Conservation (phyloP, 1,140 invertebrate genomes). For the Druon quercuslanigerum region DNA sequence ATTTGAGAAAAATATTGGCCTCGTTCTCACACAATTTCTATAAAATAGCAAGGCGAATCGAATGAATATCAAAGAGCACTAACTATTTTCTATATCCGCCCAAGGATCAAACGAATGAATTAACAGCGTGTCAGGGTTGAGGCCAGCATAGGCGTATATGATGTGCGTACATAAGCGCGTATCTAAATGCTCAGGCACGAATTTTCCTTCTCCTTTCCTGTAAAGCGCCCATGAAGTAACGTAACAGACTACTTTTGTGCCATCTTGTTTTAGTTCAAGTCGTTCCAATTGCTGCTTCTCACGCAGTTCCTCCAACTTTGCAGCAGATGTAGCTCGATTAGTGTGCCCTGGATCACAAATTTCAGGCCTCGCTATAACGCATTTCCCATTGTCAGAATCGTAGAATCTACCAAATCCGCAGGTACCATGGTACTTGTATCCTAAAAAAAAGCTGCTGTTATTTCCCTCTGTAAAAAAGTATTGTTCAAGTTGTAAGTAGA, state of each 20-base stretch:
- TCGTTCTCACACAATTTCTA: background rate
- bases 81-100: constrained; percentile 90
- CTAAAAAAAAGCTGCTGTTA: constrained; percentile 38
- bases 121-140: constrained; percentile 85
- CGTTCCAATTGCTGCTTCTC: constrained; percentile 56
- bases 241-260: constrained; percentile 86
- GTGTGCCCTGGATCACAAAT: constrained; percentile 61
- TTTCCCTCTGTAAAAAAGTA: background rate
- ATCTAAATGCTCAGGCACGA: constrained; percentile 90
- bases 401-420: constrained; percentile 66
- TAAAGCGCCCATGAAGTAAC: constrained; percentile 93
- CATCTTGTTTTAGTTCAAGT: constrained; percentile 55
- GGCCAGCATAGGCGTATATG: constrained; percentile 91
- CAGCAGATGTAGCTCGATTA: constrained; percentile 38
- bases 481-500: constrained; percentile 16
- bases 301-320: constrained; percentile 43
- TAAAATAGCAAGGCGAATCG: constrained; percentile 10
- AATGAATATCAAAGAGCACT: constrained; percentile 61
- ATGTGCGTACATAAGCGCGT: constrained; percentile 89
- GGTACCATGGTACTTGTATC: constrained; percentile 60
- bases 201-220: constrained; percentile 87
- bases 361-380: constrained; percentile 56
- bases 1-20: no score
- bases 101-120: constrained; percentile 89
- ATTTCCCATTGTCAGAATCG: constrained; percentile 48